Evolutionary conservation across 2,113 vertebrate genomes (phyloP), one percentile per base, ranked within the genome.

Genomic region (Xyrauchen texanus): DNA sequence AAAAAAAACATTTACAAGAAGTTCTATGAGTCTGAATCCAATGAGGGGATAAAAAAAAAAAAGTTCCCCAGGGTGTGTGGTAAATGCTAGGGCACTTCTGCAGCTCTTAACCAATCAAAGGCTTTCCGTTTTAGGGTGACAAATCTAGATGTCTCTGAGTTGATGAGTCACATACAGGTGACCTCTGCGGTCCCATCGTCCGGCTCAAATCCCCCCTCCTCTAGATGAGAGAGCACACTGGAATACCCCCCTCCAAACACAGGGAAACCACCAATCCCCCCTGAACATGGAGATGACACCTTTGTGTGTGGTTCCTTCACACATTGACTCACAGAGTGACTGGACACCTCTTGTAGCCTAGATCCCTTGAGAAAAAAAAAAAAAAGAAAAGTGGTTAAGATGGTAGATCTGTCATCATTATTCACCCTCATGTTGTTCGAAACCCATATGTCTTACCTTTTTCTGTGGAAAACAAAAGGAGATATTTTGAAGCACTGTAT

Each of bases 181-280:
- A 99, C 97, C 87, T 98, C 95, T 4, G 94, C 94, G n/a, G 93
- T 95, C 42, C 95, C 97, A 13, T 99, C 97, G 9, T 99, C 97
- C 81, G 95, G 97, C 75, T 98, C 97, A 12, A 96, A 93, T 63
- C 94, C 94, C 13, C 93, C 94, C 3, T 99, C 97, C 42, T 98
- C 97, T 77, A 97, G 86, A 76, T 97, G 95, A 55, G 93, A 92
- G 21, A 97, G 85, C 68, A 92, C 88, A 52, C 93, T 91, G 81
- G 89, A 84, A 68, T 94, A 94, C 1, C 91, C 92, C 51, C 91
- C 94, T 34, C 91, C 91, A 68, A 96, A 93, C 9, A 94, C 93
- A 0, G 95, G 88, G 85, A 97, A 95, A 53, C 91, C 90, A 8
- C 92, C 90, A 8, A 89, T 88, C 55, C 90, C 90, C 5, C 90